These are phyloP conservation scores for Drosophila melanosoma DNA, from an alignment of 2,888 invertebrate genomes.

Conservation along the genomic window DNA sequence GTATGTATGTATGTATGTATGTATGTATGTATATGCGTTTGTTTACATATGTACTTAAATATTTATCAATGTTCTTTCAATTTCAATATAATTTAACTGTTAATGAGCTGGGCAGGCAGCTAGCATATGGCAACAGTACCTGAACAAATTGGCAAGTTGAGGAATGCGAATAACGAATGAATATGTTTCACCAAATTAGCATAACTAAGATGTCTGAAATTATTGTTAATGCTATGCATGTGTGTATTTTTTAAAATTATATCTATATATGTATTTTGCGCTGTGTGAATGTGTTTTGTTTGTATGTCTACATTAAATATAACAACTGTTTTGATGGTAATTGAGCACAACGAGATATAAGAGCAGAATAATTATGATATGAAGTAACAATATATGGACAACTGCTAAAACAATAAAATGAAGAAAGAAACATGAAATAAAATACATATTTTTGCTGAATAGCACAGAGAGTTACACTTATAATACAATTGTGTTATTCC, in stretches of 20 bases:
- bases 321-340: conserved; percentile 27
- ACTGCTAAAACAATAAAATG: conserved; percentile 35
- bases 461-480: neutral
- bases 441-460: conserved; percentile 12
- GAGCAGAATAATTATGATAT: conserved; percentile 30
- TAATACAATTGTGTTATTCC: conserved; percentile 19
- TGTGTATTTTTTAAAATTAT: neutral
- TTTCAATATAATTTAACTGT: conserved; percentile 13
- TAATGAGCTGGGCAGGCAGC: conserved; percentile 31
- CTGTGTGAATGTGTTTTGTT: conserved; percentile 14
- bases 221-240: conserved; percentile 6
- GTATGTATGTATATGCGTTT: neutral
- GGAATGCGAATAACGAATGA: neutral
- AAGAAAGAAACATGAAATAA: conserved; percentile 1
- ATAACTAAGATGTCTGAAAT: conserved; percentile 25
- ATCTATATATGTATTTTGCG: conserved; percentile 5
- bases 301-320: conserved; percentile 13
- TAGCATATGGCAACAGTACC: neutral
- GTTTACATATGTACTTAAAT: neutral
- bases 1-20: neutral
- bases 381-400: conserved; percentile 47
- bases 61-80: neutral
- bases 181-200: conserved; percentile 16
- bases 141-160: neutral
- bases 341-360: conserved; percentile 53